Evolutionary conservation across 2,797 vertebrate species (phyloP).

Genomic region (Paratrypauchen microcephalus): DNA sequence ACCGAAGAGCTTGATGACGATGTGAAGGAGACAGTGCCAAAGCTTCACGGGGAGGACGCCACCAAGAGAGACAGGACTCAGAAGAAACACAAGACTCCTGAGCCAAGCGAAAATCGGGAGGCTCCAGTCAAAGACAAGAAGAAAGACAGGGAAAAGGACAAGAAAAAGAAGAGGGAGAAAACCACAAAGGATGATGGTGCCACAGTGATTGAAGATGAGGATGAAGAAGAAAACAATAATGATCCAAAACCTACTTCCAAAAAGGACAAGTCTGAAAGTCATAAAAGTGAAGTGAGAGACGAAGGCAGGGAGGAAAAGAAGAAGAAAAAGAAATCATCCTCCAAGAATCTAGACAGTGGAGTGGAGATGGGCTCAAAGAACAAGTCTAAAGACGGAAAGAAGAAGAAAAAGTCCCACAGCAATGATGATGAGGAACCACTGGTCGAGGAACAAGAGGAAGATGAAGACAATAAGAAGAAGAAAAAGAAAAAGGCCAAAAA

Average conservation of each 20-base stretch:
- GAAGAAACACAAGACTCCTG: constrained; percentile 55
- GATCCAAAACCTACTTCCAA: constrained; percentile 59
- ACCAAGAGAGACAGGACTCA: constrained; percentile 56
- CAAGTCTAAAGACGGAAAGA: constrained; percentile 78
- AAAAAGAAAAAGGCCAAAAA: constrained; percentile 79
- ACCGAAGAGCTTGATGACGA: constrained; percentile 76
- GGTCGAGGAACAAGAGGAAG: constrained; percentile 75
- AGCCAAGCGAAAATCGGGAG: constrained; percentile 34
- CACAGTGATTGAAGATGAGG: constrained; percentile 47
- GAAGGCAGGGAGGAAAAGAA: constrained; percentile 62
- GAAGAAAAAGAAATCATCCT: constrained; percentile 69
- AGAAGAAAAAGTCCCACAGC: constrained; percentile 72
- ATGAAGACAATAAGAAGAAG: constrained; percentile 73
- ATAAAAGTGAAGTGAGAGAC: constrained; percentile 61
- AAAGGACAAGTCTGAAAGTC: constrained; percentile 68
- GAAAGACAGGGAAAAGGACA: constrained; percentile 45
- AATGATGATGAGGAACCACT: constrained; percentile 65
- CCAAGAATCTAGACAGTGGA: constrained; percentile 50
- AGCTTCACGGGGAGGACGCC: constrained; percentile 41
- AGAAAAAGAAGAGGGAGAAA: constrained; percentile 68
- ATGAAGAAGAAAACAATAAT: constrained; percentile 79
- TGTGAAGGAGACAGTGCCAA: constrained; percentile 68
- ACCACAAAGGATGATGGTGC: constrained; percentile 53
- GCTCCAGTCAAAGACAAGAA: constrained; percentile 42
- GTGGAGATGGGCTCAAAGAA: constrained; percentile 66